Percentiles rank a stretch among this genome's conserved stretches.
phyloP scores from a whole-genome alignment of 2,113 vertebrate genomes.

The Spheniscus mendiculus region DNA sequence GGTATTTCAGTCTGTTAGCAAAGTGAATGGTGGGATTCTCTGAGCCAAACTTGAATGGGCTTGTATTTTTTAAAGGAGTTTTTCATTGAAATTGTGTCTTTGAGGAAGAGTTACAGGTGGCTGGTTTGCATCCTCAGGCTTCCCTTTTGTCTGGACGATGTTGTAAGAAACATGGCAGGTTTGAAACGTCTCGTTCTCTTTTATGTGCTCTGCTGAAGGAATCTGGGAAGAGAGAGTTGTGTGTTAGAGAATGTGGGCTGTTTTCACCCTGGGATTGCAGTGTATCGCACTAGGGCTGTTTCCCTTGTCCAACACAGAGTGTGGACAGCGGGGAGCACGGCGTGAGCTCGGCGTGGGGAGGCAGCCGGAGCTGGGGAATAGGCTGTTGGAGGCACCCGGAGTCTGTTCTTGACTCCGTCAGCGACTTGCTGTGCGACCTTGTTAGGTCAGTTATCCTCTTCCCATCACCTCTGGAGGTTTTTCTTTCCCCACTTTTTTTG shows the following conservation, averaged over 20 bases:
- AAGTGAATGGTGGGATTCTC: not conserved
- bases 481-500: not conserved
- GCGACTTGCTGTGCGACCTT: not conserved
- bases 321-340: not conserved
- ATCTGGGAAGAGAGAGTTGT: not conserved
- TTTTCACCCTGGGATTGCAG: not conserved
- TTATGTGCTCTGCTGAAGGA: not conserved
- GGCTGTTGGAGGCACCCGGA: not conserved
- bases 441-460: not conserved
- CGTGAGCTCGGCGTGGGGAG: fast-evolving
- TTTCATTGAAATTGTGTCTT: not conserved
- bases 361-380: not conserved
- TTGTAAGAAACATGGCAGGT: not conserved
- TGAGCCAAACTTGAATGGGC: not conserved
- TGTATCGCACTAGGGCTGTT: fast-evolving
- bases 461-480: not conserved
- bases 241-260: not conserved
- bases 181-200: not conserved
- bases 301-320: not conserved
- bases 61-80: not conserved
- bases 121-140: not conserved
- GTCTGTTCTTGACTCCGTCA: fast-evolving
- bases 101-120: not conserved
- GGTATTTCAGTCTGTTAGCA: not conserved
- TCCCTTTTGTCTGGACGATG: not conserved